Conservation (phyloP, 1,140 invertebrate genomes). For the Heliconius hewitsoni region DNA sequence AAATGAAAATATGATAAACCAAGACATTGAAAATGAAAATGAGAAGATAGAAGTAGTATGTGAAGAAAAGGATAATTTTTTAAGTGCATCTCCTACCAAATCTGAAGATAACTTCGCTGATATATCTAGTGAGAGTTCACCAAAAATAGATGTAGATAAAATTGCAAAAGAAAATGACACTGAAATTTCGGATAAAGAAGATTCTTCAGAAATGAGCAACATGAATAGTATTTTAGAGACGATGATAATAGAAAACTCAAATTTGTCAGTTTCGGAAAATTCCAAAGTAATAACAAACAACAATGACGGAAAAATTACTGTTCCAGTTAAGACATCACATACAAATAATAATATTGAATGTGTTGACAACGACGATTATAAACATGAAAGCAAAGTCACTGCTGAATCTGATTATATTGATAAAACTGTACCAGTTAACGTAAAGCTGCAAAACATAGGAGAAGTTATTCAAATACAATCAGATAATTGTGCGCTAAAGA, state of each 20-base stretch:
- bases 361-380: not conserved
- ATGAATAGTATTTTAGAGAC: slow-evolving; percentile 15
- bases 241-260: slow-evolving; percentile 13
- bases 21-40: slow-evolving; percentile 53
- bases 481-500: not conserved
- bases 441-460: not conserved
- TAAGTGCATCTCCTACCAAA: slow-evolving; percentile 60
- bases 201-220: slow-evolving; percentile 17
- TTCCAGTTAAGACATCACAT: not conserved
- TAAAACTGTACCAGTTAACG: not conserved
- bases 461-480: not conserved
- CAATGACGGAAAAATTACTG: not conserved
- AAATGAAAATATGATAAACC: slow-evolving; percentile 70
- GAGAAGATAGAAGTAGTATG: slow-evolving; percentile 42
- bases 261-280: not conserved
- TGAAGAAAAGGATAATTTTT: slow-evolving; percentile 47
- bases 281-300: not conserved
- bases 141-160: slow-evolving; percentile 47
- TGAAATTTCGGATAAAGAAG: slow-evolving; percentile 17
- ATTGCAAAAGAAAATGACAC: slow-evolving; percentile 21
- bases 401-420: not conserved
- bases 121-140: slow-evolving; percentile 66
- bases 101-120: slow-evolving; percentile 74
- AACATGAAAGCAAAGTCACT: not conserved
- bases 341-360: not conserved